Evolutionary conservation across 2,888 invertebrate species (phyloP).

Genomic region (Uropetala carovei): DNA sequence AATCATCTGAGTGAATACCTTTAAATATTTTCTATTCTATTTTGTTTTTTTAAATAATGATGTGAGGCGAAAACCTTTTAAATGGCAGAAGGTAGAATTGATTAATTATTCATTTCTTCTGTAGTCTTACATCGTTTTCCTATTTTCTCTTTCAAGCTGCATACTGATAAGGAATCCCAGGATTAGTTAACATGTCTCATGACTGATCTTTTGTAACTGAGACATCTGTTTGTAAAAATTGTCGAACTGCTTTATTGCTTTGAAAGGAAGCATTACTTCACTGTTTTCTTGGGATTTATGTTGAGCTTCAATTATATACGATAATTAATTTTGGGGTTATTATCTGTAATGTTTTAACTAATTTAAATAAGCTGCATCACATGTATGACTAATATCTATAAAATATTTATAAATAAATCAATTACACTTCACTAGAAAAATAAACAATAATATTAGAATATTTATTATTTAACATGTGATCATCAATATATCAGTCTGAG

Average conservation of each 20-base stretch:
- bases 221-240: conserved; percentile 45
- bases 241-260: neutral
- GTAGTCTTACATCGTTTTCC: conserved; percentile 5
- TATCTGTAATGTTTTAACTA: neutral
- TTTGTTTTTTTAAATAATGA: neutral
- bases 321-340: neutral
- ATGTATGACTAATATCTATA: neutral
- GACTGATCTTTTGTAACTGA: conserved; percentile 55
- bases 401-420: neutral
- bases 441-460: neutral
- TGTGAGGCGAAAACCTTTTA: neutral
- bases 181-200: conserved; percentile 40
- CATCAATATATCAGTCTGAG: neutral
- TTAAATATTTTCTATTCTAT: too few relatives aligned
- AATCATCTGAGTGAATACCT: too few relatives aligned
- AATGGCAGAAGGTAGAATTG: neutral
- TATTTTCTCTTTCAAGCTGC: conserved; percentile 62
- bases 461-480: neutral
- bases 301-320: neutral
- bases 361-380: too few relatives aligned
- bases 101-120: neutral
- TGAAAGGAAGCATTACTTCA: neutral
- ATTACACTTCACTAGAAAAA: neutral
- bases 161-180: conserved; percentile 57
- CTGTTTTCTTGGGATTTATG: neutral